Base-by-base conservation (phyloP, 1,140 invertebrate genomes). In the Diabrotica undecimpunctata region DNA sequence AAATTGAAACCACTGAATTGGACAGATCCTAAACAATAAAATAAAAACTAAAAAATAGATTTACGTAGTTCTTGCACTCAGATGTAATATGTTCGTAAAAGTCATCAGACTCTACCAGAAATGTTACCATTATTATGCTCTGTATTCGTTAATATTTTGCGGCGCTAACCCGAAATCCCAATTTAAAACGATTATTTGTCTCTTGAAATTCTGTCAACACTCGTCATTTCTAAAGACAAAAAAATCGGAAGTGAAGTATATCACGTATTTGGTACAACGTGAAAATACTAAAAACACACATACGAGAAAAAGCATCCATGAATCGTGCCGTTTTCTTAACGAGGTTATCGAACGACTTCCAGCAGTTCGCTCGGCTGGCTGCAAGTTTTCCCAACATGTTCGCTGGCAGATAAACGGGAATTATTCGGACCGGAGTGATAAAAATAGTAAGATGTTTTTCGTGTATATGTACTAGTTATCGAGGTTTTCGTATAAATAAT, bases 211-310 rank as follows among this genome's bases (percentile, higher is more conserved):
- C 56, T 58, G 38, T 58, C 35, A 58, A 58, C 37, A 58, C 13
- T 35, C 36, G 7, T 14, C 56, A 41, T 58, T 58, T 14, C 37
- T 12, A 35, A 25, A 25, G 11, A 12, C 0, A 41, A 41, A 58
- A 54, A 58, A 58, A 14, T 36, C 37, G 37, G 56, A 58, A 58
- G 13, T 41, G 37, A 37, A n/a, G 56, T 37, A 7, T 41, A 58
- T 58, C 56, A 58, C 56, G 56, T 58, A 58, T n/a, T 58, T 38
- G 56, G 35, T 58, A 58, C 56, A 38, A 13, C 56, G 37, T 58
- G 36, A 56, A 58, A 58, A 58, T 58, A 58, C 56, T 37, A 37
- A 38, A 58, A 58, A 58, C 39, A 58, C 56, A 58, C 56, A 58
- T 38, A 58, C 56, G 37, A n/a, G 56, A 58, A 58, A 25, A 58